Evolutionary conservation across 1,140 invertebrate genomes (phyloP), one percentile per base, ranked within the genome.

Genomic region (Brachystomella parvula): DNA sequence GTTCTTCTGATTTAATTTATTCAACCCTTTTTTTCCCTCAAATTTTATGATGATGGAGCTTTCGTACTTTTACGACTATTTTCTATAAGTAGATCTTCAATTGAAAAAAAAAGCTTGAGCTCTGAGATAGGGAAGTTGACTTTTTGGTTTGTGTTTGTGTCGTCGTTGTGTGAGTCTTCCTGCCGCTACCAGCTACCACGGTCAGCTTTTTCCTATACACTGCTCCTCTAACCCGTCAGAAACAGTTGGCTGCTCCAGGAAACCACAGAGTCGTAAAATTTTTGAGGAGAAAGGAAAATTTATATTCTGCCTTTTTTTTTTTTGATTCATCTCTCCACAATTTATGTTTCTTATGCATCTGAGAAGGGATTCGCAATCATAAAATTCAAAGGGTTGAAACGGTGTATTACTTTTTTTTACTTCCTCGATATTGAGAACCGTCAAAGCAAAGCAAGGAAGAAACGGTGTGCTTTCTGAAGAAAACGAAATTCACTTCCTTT

Each of bases 11-110:
- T 26, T 53, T 53, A 53, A 53, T 53, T 53, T 53, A 53, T 53
- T 53, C 49, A 53, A 53, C 49, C 49, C 49, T 53, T 53, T 44
- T n/a, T n/a, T 53, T 53, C 12, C 49, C 49, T 53, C 49, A 53
- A 53, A 53, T 53, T 53, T 53, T 53, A 53, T 53, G 49, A 53
- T 53, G 49, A 53, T 53, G 49, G 49, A 53, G 49, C 12, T 26
- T 12, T 6, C 9, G 49, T 6, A 53, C 12, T 24, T 53, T 53
- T 53, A 53, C 21, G 49, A 53, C 49, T 15, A 12, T 12, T 17
- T 26, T 53, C 24, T 24, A 53, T n/a, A n/a, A n/a, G n/a, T n/a
- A n/a, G n/a, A n/a, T 19, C 35, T 53, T 53, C 49, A 53, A 53
- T 53, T 53, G 49, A 53, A 53, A 26, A 53, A 53, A 15, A 6